Evolutionary conservation across 2,797 vertebrate species (phyloP).

Genomic region (Sebastolobus alascanus): DNA sequence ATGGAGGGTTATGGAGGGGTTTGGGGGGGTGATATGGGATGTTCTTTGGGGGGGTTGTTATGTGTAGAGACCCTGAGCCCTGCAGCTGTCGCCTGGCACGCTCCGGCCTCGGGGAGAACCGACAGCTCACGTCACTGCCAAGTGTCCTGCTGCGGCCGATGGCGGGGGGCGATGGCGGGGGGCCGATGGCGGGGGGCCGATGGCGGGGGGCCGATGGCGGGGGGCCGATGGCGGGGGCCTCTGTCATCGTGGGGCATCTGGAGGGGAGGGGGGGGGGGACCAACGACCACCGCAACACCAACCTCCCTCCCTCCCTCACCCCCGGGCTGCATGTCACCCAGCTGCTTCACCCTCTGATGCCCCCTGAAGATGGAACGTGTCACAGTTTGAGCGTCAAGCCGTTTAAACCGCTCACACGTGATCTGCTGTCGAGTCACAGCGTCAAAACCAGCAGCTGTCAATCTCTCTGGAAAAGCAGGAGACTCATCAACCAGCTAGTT

Average conservation of each 20-base stretch:
- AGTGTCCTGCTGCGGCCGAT: slow-evolving; percentile 82
- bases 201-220: too few relatives aligned
- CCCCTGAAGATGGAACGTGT: slow-evolving; percentile 50
- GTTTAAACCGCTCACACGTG: slow-evolving; percentile 21
- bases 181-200: too few relatives aligned
- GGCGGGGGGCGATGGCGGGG: slow-evolving; percentile 67
- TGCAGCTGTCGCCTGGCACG: slow-evolving; percentile 92
- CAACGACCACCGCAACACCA: slow-evolving; percentile 21
- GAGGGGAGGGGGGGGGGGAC: slow-evolving; percentile 47
- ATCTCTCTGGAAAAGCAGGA: slow-evolving; percentile 15
- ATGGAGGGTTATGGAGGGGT: slow-evolving; percentile 72
- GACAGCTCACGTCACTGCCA: slow-evolving; percentile 89
- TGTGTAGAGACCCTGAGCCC: slow-evolving; percentile 77
- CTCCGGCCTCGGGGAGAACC: slow-evolving; percentile 87
- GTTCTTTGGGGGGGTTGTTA: slow-evolving; percentile 77
- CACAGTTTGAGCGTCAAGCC: slow-evolving; percentile 33
- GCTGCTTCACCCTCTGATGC: slow-evolving; percentile 52
- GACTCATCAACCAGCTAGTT: background rate
- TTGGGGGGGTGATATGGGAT: slow-evolving; percentile 47
- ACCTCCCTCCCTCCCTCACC: slow-evolving; percentile 23
- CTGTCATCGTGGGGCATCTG: slow-evolving; percentile 83
- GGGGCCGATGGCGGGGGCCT: slow-evolving; percentile 73
- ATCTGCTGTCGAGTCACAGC: slow-evolving; percentile 12
- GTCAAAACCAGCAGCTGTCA: slow-evolving; percentile 54
- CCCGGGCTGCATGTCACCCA: slow-evolving; percentile 55